Percentiles rank a stretch among this genome's conserved stretches.
Evolutionary conservation across 2,888 invertebrate species (phyloP).

Genomic region (Spodoptera picta): DNA sequence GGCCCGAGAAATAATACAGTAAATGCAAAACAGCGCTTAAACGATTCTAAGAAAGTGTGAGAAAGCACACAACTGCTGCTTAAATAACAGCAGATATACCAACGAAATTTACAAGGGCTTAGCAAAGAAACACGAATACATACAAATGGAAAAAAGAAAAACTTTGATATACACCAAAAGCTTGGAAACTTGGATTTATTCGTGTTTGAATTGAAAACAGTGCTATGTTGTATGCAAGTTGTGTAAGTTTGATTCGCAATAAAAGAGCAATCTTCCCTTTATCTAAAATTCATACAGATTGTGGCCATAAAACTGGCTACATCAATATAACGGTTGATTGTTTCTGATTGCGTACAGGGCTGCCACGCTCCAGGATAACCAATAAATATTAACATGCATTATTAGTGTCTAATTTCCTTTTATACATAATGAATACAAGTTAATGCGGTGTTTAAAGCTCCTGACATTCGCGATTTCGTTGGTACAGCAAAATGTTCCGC

Average conservation of each 20-base stretch:
- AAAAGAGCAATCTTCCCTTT: constrained; percentile 62
- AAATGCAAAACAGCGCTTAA: constrained; percentile 24
- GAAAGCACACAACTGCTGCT: constrained; percentile 24
- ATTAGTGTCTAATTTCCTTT: neutral
- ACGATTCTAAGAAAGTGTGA: constrained; percentile 11
- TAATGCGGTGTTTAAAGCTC: neutral
- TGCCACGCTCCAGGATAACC: constrained; percentile 31
- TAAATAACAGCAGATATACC: constrained; percentile 13
- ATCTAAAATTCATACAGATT: constrained; percentile 76
- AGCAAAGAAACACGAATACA: constrained; percentile 18
- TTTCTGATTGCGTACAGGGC: constrained; percentile 59
- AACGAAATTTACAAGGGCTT: constrained; percentile 19
- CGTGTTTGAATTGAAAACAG: constrained; percentile 30
- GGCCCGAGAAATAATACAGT: constrained; percentile 13
- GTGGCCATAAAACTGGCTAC: constrained; percentile 72
- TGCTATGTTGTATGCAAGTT: constrained; percentile 32
- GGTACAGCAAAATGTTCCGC: constrained; percentile 15
- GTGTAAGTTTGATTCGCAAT: constrained; percentile 47
- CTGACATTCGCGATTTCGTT: constrained; percentile 4
- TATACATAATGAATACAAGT: neutral
- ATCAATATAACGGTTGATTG: constrained; percentile 74
- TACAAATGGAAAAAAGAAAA: constrained; percentile 10
- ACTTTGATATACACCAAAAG: constrained; percentile 9
- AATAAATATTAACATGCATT: constrained; percentile 19
- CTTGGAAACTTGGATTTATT: constrained; percentile 22